These are phyloP conservation scores for Callyntrura guangdongensis DNA, from an alignment of 2,888 invertebrate genomes.

Conservation along the genomic window DNA sequence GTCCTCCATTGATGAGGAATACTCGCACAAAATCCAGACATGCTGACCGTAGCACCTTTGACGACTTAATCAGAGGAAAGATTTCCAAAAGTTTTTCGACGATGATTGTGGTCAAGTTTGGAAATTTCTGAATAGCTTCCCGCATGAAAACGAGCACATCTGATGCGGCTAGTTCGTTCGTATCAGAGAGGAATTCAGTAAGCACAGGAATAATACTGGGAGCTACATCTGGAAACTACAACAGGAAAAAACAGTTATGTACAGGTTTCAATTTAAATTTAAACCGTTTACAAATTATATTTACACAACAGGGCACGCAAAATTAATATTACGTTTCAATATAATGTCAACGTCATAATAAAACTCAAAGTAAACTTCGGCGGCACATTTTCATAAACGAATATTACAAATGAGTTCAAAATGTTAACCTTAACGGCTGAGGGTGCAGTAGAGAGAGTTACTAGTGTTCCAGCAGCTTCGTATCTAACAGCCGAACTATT, in stretches of 20 bases:
- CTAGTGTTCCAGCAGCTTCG: constrained; percentile 99
- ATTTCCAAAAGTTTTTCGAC: constrained; percentile 94
- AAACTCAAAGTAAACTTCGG: neutral
- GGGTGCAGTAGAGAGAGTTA: constrained; percentile 98
- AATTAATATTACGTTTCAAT: neutral
- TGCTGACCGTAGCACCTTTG: constrained; percentile 96
- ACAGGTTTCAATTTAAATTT: no score
- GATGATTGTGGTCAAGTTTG: constrained; percentile 92
- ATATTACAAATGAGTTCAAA: no score
- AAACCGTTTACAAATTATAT: no score
- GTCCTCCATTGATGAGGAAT: constrained; percentile 92
- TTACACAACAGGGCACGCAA: constrained; percentile 93
- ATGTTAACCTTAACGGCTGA: constrained; percentile 94
- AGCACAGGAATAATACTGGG: constrained; percentile 97
- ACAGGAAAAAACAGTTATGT: no score
- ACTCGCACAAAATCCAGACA: constrained; percentile 99
- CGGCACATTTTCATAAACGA: constrained; percentile 23
- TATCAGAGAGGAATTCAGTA: constrained; percentile 96
- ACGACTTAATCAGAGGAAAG: constrained; percentile 95
- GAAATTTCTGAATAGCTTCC: constrained; percentile 98
- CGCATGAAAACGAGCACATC: constrained; percentile 98
- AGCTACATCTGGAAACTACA: constrained; percentile 95
- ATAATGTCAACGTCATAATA: constrained; percentile 27
- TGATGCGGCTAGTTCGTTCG: constrained; percentile 94
- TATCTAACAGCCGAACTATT: constrained; percentile 98